Conservation (phyloP, 2,888 invertebrate genomes). For the Endomychus coccineus region DNA sequence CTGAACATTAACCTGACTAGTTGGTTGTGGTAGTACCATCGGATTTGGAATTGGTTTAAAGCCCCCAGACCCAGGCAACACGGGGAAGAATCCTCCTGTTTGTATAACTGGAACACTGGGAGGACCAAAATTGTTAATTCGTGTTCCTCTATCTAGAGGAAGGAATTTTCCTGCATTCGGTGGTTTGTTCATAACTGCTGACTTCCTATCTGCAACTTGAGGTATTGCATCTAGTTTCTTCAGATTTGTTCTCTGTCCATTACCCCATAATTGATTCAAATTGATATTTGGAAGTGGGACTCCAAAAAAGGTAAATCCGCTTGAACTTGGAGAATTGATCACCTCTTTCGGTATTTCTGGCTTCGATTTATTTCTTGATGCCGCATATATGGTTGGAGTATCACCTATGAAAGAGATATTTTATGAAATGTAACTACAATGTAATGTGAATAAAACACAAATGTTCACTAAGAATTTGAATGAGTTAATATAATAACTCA, state of each 20-base stretch:
- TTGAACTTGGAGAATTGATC: constrained; percentile 47
- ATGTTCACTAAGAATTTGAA: too few species aligned
- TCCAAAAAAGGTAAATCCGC: constrained; percentile 77
- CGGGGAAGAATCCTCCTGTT: constrained; percentile 70
- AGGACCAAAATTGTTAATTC: constrained; percentile 7
- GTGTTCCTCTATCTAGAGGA: constrained; percentile 14
- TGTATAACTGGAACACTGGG: constrained; percentile 57
- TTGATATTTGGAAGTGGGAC: constrained; percentile 70
- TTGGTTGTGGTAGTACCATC: background rate
- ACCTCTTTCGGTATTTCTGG: constrained; percentile 35
- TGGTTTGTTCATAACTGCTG: constrained; percentile 36
- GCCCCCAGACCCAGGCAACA: constrained; percentile 65
- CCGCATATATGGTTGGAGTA: constrained; percentile 55
- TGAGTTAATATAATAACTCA: too few species aligned
- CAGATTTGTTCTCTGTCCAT: constrained; percentile 26
- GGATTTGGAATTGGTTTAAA: constrained; percentile 59
- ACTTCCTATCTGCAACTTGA: constrained; percentile 23
- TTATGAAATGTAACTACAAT: too few species aligned
- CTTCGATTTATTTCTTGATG: constrained; percentile 37
- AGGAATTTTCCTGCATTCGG: too few species aligned
- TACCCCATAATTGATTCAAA: constrained; percentile 54
- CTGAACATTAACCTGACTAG: too few species aligned
- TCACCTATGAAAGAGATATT: too few species aligned
- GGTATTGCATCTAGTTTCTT: constrained; percentile 25
- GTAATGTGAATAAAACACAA: too few species aligned